Conservation (phyloP, 2,113 vertebrate species). For the Heteronetta atricapilla region DNA sequence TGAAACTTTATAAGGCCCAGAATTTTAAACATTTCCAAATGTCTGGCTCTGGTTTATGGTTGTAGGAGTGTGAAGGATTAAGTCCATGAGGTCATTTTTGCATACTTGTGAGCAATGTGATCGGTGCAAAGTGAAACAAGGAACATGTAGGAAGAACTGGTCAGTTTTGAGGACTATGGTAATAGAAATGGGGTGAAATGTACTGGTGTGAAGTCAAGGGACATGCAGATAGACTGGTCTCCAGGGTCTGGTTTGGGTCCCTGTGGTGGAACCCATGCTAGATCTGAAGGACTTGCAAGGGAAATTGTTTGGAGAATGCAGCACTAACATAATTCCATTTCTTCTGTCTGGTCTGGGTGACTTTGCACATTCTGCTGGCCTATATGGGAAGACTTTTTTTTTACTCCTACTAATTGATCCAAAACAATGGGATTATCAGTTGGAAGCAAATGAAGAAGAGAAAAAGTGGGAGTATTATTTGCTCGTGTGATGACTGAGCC, state of each 20-base stretch:
- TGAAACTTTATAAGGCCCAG: background rate
- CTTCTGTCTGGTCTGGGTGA: background rate
- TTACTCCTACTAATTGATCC: slow-evolving; percentile 11
- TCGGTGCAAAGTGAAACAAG: background rate
- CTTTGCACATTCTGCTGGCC: background rate
- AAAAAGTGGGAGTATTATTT: slow-evolving; percentile 59
- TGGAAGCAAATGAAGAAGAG: slow-evolving; percentile 22
- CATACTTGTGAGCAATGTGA: background rate
- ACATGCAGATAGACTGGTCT: background rate
- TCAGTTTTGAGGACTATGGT: background rate
- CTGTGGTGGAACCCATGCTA: background rate
- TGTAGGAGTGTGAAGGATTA: background rate
- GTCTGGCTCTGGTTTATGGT: background rate
- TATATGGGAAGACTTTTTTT: background rate
- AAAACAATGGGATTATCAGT: slow-evolving; percentile 30
- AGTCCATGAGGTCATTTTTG: background rate
- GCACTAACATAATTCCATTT: background rate
- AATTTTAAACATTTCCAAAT: background rate
- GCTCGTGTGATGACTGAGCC: slow-evolving; percentile 47
- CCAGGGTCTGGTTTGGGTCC: background rate
- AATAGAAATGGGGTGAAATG: background rate
- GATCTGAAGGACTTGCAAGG: background rate
- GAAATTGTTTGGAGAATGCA: background rate
- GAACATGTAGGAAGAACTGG: background rate
- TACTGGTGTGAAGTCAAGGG: background rate